These are phyloP conservation scores for Rhopalosiphum padi DNA, from an alignment of 1,140 invertebrate genomes.

Conservation along the genomic window DNA sequence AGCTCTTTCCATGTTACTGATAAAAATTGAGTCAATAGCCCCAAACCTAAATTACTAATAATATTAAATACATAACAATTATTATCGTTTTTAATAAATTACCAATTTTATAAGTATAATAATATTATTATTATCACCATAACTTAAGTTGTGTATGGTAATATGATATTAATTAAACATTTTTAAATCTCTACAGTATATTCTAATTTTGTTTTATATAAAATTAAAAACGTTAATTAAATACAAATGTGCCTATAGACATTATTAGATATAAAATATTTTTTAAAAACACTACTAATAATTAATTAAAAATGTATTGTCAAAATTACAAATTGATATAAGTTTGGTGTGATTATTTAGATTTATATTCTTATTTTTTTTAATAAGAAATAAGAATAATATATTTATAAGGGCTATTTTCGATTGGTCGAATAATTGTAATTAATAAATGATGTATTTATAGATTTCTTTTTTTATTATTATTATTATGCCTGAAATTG, in stretches of 20 bases:
- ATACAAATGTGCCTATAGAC: neutral
- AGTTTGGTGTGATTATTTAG: too few species aligned
- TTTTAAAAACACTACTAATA: neutral
- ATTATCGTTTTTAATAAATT: neutral
- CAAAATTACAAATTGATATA: neutral
- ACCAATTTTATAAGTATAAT: neutral
- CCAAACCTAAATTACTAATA: neutral
- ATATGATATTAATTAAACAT: neutral
- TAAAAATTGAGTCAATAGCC: neutral
- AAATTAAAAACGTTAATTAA: neutral
- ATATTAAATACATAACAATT: too few species aligned
- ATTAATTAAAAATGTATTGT: neutral
- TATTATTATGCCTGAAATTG: neutral
- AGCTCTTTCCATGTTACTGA: neutral
- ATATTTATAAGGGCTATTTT: neutral
- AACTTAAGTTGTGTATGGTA: neutral
- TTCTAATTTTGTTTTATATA: neutral
- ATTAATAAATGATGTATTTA: neutral
- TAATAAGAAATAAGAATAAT: neutral
- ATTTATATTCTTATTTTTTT: neutral
- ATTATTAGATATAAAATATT: neutral
- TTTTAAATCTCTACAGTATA: neutral
- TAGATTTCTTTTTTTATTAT: neutral
- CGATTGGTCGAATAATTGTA: neutral
- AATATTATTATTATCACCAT: neutral